Conservation (phyloP, 2,797 vertebrate species). For the Ciconia nigra region DNA sequence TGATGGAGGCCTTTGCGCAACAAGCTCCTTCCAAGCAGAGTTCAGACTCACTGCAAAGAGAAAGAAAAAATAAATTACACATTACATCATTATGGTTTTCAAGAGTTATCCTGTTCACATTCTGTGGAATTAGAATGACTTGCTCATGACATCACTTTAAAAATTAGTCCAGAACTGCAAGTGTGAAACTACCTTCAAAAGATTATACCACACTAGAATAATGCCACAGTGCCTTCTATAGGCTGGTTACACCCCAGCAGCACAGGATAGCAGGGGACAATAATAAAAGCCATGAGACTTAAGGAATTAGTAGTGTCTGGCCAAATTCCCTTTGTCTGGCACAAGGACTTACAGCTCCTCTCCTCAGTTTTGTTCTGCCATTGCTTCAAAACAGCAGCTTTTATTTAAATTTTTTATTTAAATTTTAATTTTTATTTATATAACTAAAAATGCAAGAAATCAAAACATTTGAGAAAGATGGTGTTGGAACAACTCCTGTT, state of each 20-base stretch:
- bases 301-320: background rate
- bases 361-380: background rate
- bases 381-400: background rate
- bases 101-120: background rate
- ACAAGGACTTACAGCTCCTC: background rate
- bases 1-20: slow-evolving; percentile 88
- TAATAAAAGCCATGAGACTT: background rate
- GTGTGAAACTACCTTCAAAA: background rate
- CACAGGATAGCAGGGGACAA: background rate
- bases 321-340: background rate
- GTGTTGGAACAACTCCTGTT: background rate
- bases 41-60: slow-evolving; percentile 91
- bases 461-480: background rate
- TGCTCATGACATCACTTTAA: background rate
- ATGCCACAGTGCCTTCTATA: slow-evolving; percentile 19
- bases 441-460: background rate
- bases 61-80: background rate
- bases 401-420: too few species aligned
- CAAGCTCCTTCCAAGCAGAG: slow-evolving; percentile 93
- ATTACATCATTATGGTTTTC: background rate
- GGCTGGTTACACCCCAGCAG: background rate
- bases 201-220: background rate
- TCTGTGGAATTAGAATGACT: background rate
- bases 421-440: too few species aligned
- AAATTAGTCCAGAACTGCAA: background rate